These are phyloP conservation scores for Pampus argenteus DNA, from an alignment of 2,797 vertebrate species.

Conservation along the genomic window DNA sequence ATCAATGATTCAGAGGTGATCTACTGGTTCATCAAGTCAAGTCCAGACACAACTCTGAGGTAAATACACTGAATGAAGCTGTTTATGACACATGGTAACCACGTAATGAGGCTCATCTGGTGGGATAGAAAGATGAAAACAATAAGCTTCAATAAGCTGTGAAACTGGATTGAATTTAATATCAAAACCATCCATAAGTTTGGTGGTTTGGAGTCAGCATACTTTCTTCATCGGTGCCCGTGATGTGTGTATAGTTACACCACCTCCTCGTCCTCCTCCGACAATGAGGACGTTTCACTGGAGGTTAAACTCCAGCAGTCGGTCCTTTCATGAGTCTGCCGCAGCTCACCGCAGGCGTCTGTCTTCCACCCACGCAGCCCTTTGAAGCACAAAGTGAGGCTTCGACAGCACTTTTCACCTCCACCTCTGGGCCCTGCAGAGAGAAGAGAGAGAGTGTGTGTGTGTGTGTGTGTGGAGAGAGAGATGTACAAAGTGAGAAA, in stretches of 20 bases:
- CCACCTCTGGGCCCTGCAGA: constrained; percentile 10
- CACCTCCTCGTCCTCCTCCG: neutral
- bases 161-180: no score
- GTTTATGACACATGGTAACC: no score
- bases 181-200: no score
- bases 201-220: no score
- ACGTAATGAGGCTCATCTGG: no score
- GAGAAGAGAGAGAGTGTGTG: constrained; percentile 2
- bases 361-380: constrained; percentile 25
- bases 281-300: neutral
- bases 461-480: neutral
- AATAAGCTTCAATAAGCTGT: no score
- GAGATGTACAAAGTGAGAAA: neutral
- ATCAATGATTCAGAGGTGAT: neutral
- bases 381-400: constrained; percentile 48
- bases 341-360: constrained; percentile 20
- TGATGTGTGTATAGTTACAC: no score
- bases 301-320: constrained; percentile 24
- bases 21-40: neutral
- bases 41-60: neutral
- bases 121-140: no score
- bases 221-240: no score
- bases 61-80: no score
- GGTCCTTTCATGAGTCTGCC: constrained; percentile 16
- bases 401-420: constrained; percentile 44